A percentile compares a stretch with the other conserved stretches of the same genome.
Evolutionary conservation across 2,113 vertebrate species (phyloP).

Genomic region (cat (Felis catus)): DNA sequence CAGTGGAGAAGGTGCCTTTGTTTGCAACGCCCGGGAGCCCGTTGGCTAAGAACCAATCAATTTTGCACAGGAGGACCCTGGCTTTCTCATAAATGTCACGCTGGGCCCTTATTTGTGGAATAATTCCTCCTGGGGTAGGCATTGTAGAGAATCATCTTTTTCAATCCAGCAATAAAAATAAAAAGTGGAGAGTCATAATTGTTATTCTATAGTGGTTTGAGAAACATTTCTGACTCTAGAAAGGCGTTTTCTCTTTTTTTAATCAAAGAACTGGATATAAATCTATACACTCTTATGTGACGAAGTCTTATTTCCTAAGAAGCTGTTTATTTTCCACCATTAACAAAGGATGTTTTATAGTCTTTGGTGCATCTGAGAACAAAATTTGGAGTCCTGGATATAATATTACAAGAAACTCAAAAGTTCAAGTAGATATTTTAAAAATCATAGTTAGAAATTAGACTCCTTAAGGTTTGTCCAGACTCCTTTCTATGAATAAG

Average conservation of each 20-base stretch:
- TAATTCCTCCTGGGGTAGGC: slow-evolving; percentile 63
- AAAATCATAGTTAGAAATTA: slow-evolving; percentile 17
- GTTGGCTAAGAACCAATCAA: slow-evolving; percentile 72
- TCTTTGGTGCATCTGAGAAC: neutral
- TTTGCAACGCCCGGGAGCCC: slow-evolving; percentile 37
- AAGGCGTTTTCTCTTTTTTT: slow-evolving; percentile 50
- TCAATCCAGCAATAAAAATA: slow-evolving; percentile 52
- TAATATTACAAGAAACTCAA: neutral
- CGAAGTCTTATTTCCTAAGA: slow-evolving; percentile 27
- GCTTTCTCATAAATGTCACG: slow-evolving; percentile 77
- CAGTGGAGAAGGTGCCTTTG: slow-evolving; percentile 41
- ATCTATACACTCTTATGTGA: neutral
- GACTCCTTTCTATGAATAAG: slow-evolving; percentile 20
- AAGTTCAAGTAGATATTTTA: neutral
- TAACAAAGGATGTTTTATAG: neutral
- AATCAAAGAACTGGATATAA: slow-evolving; percentile 50
- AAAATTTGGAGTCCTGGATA: slow-evolving; percentile 6
- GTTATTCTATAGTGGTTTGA: slow-evolving; percentile 51
- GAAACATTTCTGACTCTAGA: slow-evolving; percentile 54
- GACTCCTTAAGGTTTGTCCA: neutral
- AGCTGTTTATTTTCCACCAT: neutral
- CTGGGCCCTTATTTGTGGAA: slow-evolving; percentile 78
- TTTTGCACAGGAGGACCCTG: slow-evolving; percentile 50
- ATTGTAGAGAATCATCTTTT: slow-evolving; percentile 60
- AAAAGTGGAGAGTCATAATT: slow-evolving; percentile 66